Evolutionary conservation across 2,113 vertebrate genomes (phyloP), one percentile per base, ranked within the genome.

Genomic region (Hemiprocne comata): DNA sequence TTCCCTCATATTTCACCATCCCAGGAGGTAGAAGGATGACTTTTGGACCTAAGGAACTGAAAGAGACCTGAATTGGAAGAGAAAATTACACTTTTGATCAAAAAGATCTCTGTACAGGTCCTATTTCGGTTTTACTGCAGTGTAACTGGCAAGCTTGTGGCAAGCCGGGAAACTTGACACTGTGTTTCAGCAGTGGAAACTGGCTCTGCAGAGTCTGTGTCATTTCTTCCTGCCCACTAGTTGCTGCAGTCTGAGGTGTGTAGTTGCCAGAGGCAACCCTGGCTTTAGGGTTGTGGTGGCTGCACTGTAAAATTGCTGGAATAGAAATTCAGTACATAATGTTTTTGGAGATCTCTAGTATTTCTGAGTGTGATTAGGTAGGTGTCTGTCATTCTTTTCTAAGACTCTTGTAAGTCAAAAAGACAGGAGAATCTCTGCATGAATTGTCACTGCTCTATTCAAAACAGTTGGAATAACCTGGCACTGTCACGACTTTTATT

Each of bases 161-260:
- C 46, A 78, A 64, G 20, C 57, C 6, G 6, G 44, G 34, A 71
- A 89, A 24, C 23, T 87, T 92, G 60, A 38, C 42, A 6, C 33
- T 13, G 7, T 71, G 17, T 84, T 94, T 84, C 69, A 84, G 55
- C 60, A 55, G 72, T 55, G 67, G 61, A 70, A 84, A 67, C 38
- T 74, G 64, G 16, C 83, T 84, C 26, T 92, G 62, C 80, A 91
- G 73, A 91, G 85, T 94, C n/a, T 23, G 15, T 92, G 70, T 81
- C 29, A 13, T 64, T 93, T 92, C 61, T 93, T 90, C 66, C 61
- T 78, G 69, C 60, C 54, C 28, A 16, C 65, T 71, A 14, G 55
- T 66, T 65, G 34, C 65, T 84, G 48, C 66, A 60, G 89, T 86
- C 44, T 1, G 46, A 72, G 61, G 25, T 91, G 24, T 10, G 70